Percentiles rank a stretch among this genome's conserved stretches.
Evolutionary conservation across 2,113 vertebrate genomes (phyloP).

Genomic region (Cariama cristata): DNA sequence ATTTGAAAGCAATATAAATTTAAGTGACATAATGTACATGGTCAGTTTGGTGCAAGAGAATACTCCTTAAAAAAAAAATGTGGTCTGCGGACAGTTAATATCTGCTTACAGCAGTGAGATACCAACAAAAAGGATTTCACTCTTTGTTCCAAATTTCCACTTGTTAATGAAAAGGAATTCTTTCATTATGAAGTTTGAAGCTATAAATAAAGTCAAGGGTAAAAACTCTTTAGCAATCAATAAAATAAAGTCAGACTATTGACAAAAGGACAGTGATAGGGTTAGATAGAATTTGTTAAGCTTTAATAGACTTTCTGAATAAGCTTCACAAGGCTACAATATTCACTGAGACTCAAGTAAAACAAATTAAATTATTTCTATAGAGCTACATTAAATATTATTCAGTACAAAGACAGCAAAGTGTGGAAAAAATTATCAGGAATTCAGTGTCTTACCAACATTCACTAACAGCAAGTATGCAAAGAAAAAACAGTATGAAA

Average conservation of each 20-base stretch:
- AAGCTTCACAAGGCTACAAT: not conserved
- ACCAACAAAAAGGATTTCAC: not conserved
- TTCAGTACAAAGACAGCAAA: not conserved
- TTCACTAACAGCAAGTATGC: not conserved
- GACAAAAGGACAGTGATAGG: not conserved
- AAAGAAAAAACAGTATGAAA: not conserved
- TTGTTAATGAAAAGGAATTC: not conserved
- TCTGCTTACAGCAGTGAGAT: not conserved
- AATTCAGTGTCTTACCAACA: not conserved
- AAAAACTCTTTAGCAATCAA: not conserved
- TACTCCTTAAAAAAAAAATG: not conserved
- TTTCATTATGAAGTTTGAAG: not conserved
- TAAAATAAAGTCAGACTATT: not conserved
- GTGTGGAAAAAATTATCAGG: not conserved
- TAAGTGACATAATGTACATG: not conserved
- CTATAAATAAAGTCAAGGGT: not conserved
- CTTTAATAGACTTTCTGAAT: not conserved
- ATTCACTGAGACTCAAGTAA: not conserved
- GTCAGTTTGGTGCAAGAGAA: not conserved
- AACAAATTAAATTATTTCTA: not conserved
- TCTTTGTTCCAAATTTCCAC: not conserved
- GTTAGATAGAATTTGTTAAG: not conserved
- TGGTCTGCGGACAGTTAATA: not conserved
- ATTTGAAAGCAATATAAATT: not conserved
- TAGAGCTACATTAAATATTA: not conserved